Evolutionary conservation across 2,888 invertebrate genomes (phyloP).

Genomic region (Heliothis peltigera): DNA sequence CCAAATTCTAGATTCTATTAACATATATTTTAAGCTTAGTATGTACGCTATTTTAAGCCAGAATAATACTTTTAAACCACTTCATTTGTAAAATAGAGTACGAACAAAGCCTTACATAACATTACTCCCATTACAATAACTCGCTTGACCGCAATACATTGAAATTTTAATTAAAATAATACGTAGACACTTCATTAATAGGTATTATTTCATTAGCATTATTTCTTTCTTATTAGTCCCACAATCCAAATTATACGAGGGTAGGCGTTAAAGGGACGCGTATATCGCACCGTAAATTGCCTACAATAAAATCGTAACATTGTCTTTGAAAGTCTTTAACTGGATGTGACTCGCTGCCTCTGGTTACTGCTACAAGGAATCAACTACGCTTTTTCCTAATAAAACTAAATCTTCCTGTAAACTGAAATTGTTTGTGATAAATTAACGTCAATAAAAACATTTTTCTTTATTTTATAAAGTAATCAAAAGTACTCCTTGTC

Average conservation of each 20-base stretch:
- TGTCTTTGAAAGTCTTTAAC: conserved; percentile 59
- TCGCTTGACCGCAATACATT: conserved; percentile 51
- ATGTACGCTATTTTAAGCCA: neutral
- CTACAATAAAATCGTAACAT: conserved; percentile 85
- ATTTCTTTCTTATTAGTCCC: conserved; percentile 82
- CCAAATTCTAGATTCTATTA: neutral
- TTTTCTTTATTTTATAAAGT: too few relatives aligned
- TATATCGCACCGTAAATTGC: conserved; percentile 85
- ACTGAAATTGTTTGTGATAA: neutral
- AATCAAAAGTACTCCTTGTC: too few relatives aligned
- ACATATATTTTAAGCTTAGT: neutral
- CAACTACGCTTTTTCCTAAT: neutral
- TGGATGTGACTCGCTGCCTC: conserved; percentile 60
- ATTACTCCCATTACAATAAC: conserved; percentile 44
- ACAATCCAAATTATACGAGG: conserved; percentile 84
- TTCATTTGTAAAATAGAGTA: conserved; percentile 3
- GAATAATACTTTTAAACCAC: conserved; percentile 1
- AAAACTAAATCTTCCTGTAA: neutral
- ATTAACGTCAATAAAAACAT: neutral
- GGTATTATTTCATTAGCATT: conserved; percentile 81
- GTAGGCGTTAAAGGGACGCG: conserved; percentile 82
- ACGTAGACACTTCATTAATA: conserved; percentile 71
- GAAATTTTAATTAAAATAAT: conserved; percentile 64
- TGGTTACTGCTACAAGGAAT: neutral
- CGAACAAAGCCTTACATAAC: conserved; percentile 7